Conservation (phyloP, 2,888 invertebrate genomes). For the Coelinius sp. region DNA sequence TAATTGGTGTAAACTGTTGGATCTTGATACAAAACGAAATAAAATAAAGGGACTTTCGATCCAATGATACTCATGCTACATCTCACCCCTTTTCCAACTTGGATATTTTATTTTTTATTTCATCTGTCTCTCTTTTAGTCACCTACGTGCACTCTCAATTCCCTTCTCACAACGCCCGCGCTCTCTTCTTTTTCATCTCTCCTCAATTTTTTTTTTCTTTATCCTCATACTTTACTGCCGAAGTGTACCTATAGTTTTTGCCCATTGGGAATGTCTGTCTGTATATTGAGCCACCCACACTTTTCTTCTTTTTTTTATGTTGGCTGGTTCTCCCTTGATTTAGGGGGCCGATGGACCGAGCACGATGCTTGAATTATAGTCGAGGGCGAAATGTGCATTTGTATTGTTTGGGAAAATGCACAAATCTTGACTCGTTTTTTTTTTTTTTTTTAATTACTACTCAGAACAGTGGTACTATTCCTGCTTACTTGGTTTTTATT, state of each 20-base stretch:
- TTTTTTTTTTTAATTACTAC: not conserved
- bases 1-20: too few relatives aligned
- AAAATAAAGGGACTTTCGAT: not conserved
- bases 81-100: not conserved
- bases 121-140: not conserved
- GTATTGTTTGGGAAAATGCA: not conserved
- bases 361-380: not conserved
- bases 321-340: conserved; percentile 4
- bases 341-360: conserved; percentile 13
- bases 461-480: not conserved
- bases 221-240: not conserved
- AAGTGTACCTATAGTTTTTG: not conserved
- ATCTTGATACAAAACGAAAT: too few relatives aligned
- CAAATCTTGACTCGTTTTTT: not conserved
- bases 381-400: conserved; percentile 7
- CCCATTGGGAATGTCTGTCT: not conserved
- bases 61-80: not conserved
- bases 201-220: not conserved
- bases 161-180: not conserved
- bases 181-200: not conserved
- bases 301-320: not conserved
- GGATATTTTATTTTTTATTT: not conserved
- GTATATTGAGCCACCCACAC: not conserved
- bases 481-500: not conserved
- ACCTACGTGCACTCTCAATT: not conserved